phyloP scores from a whole-genome alignment of 1,140 invertebrate genomes.

The Calosoma granatense region DNA sequence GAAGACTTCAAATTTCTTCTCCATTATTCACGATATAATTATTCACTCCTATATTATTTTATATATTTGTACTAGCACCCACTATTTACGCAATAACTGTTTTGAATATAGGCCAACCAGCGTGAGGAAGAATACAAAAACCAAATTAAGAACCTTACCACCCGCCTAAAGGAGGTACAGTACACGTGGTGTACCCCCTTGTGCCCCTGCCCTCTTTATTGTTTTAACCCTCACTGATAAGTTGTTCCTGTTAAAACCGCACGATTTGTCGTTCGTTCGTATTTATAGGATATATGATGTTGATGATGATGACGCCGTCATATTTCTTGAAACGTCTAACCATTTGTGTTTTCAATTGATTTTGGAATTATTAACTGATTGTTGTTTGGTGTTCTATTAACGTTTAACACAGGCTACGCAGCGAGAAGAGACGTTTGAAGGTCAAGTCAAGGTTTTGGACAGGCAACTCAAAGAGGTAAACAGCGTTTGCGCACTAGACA shows the following conservation, averaged over 20 bases:
- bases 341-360: not conserved
- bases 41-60: too few relatives aligned
- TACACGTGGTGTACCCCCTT: conserved; percentile 16
- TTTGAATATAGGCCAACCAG: conserved; percentile 82
- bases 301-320: conserved; percentile 9
- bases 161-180: conserved; percentile 96
- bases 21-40: too few relatives aligned
- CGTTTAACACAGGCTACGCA: conserved; percentile 68
- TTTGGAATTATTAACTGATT: conserved; percentile 19
- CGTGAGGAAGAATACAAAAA: conserved; percentile 99
- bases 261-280: conserved; percentile 3
- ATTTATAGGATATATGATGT: not conserved
- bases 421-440: conserved; percentile 92
- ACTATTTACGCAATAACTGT: not conserved
- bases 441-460: conserved; percentile 85
- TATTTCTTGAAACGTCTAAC: conserved; percentile 11
- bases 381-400: conserved; percentile 22
- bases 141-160: conserved; percentile 98
- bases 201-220: conserved; percentile 12
- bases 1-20: too few relatives aligned
- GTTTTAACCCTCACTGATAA: conserved; percentile 21
- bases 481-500: too few relatives aligned
- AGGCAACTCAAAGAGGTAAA: conserved; percentile 89
- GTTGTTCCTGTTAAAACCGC: conserved; percentile 7
- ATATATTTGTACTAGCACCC: too few relatives aligned